Evolutionary conservation across 2,113 vertebrate genomes (phyloP), one percentile per base, ranked within the genome.

Genomic region (Microcebus jonahi): DNA sequence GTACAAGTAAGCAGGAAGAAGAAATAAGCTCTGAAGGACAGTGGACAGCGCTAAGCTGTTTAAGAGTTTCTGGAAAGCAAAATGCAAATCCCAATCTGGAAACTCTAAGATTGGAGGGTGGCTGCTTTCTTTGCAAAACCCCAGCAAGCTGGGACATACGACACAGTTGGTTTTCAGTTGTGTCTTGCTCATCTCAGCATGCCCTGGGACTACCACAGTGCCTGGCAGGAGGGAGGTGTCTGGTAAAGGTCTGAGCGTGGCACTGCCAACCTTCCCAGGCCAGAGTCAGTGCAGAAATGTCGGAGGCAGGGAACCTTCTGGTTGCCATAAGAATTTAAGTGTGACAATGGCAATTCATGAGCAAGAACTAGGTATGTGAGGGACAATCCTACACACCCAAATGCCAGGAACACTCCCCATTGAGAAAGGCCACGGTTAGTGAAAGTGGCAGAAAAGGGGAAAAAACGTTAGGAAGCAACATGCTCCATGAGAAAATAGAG

Each of bases 161-260:
- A 20, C 13, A 29, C 45, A 3, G 1, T 55, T 55, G 68, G 6
- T 10, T 59, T 21, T 65, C 48, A 1, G 0, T 3, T 0, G 2
- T 14, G 4, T 39, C 76, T 80, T 25, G 45, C 13, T 36, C n/a
- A 9, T 71, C 55, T 29, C 45, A n/a, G 23, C 9, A 27, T 3
- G 4, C 20, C 48, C 55, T 4, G 31, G 29, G 39, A 15, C 63
- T 6, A 29, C 17, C 50, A 13, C n/a, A 21, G 59, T 34, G 12
- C 31, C 81, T 65, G 76, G 82, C 4, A 11, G 50, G 29, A 73
- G 31, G 31, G 31, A 71, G 23, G 25, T 3, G 3, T 15, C 1
- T 61, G 21, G n/a, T 8, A 48, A 73, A 6, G 1, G 4, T 7
- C 29, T 83, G 90, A 23, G 11, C 2, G 5, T 14, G 1, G 42